Conservation (phyloP, 2,797 vertebrate genomes). For the Toxotes lorentzi region DNA sequence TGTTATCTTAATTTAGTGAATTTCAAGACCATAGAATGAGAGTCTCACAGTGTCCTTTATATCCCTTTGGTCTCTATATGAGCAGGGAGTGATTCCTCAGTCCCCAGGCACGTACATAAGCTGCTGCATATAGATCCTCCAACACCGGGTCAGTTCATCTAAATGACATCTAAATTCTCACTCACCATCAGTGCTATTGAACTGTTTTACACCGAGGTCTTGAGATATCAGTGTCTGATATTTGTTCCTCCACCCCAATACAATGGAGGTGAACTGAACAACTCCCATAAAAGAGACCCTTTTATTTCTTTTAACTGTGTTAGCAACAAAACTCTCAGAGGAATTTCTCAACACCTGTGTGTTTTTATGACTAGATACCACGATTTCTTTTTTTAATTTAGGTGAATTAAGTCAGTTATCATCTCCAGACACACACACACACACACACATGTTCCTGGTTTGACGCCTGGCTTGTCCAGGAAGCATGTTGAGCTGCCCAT, state of each 20-base stretch:
- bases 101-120: slow-evolving; percentile 22
- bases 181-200: neutral
- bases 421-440: too few relatives aligned
- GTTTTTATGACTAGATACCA: too few relatives aligned
- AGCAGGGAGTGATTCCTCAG: slow-evolving; percentile 16
- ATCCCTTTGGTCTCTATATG: slow-evolving; percentile 18
- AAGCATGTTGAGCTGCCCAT: too few relatives aligned
- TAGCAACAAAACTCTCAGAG: too few relatives aligned
- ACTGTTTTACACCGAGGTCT: neutral
- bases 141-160: slow-evolving; percentile 1
- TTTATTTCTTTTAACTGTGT: too few relatives aligned
- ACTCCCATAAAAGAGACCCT: too few relatives aligned
- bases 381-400: neutral
- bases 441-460: too few relatives aligned
- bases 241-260: neutral
- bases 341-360: too few relatives aligned
- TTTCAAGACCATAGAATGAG: slow-evolving; percentile 33
- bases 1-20: slow-evolving; percentile 56
- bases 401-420: neutral
- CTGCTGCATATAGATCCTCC: slow-evolving; percentile 17
- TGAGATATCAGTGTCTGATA: neutral
- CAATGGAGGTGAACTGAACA: too few relatives aligned
- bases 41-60: slow-evolving; percentile 23
- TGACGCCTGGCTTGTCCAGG: too few relatives aligned
- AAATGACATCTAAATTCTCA: neutral